A percentile compares a stretch with the other conserved stretches of the same genome.
Evolutionary conservation across 2,797 vertebrate species (phyloP).

Genomic region (Aphelocoma californica): DNA sequence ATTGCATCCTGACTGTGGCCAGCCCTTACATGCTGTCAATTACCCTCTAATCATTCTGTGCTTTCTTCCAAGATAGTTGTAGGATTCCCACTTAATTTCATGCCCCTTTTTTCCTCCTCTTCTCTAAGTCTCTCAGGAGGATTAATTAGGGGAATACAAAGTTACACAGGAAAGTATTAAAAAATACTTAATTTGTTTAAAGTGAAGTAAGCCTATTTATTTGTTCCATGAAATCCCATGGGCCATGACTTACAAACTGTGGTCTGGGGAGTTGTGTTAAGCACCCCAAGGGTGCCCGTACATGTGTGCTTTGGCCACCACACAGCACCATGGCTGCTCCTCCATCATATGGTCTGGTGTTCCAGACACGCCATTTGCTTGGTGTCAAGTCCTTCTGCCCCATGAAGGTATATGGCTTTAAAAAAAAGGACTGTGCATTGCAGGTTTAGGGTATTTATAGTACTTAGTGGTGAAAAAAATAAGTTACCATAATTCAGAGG

Average conservation of each 20-base stretch:
- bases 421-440: background rate
- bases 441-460: background rate
- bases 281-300: background rate
- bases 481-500: background rate
- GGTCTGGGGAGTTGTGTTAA: background rate
- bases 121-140: background rate
- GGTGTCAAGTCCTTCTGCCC: background rate
- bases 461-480: background rate
- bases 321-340: rapidly evolving
- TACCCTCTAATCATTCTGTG: background rate
- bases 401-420: background rate
- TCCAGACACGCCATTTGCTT: background rate
- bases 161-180: background rate
- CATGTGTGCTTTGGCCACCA: background rate
- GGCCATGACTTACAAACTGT: background rate
- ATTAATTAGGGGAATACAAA: background rate
- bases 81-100: background rate
- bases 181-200: background rate
- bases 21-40: background rate
- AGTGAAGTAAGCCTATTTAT: background rate
- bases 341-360: rapidly evolving
- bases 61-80: background rate
- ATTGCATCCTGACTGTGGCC: background rate
- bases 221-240: background rate
- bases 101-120: background rate